A percentile compares a stretch with the other conserved stretches of the same genome.
Evolutionary conservation across 2,797 vertebrate genomes (phyloP).

Genomic region (Streptopelia turtur): DNA sequence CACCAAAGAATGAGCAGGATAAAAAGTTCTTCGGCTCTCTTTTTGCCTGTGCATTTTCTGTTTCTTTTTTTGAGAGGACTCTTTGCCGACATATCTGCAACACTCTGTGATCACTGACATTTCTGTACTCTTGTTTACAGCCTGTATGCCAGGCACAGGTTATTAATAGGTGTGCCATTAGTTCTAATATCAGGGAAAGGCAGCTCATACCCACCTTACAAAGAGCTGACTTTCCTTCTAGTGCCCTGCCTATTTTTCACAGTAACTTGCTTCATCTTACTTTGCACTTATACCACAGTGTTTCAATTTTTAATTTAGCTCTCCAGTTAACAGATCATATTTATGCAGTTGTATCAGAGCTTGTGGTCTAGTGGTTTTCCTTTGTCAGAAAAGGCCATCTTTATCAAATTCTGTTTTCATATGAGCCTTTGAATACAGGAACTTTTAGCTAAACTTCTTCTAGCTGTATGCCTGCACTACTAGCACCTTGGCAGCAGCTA

Average conservation of each 20-base stretch:
- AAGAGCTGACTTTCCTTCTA: not conserved
- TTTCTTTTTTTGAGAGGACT: not conserved
- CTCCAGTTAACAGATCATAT: not conserved
- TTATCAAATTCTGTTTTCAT: slow-evolving; percentile 12
- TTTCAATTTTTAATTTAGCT: not conserved
- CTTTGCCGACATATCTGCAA: not conserved
- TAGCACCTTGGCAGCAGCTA: slow-evolving; percentile 9
- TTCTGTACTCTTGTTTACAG: not conserved
- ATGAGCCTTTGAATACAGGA: not conserved
- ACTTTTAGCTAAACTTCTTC: not conserved
- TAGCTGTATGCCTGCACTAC: slow-evolving; percentile 5
- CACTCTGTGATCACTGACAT: not conserved
- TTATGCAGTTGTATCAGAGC: not conserved
- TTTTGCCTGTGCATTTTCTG: not conserved
- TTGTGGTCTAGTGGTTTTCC: not conserved
- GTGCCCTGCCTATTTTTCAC: not conserved
- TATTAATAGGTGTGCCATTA: not conserved
- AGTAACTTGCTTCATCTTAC: not conserved
- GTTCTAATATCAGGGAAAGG: not conserved
- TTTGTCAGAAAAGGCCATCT: not conserved
- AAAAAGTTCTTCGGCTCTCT: no score
- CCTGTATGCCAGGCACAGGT: not conserved
- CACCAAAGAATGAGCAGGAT: no score
- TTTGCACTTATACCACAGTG: not conserved
- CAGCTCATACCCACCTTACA: not conserved